These are phyloP conservation scores for Chascanopsetta lugubris DNA, from an alignment of 2,113 vertebrate genomes.

Conservation along the genomic window DNA sequence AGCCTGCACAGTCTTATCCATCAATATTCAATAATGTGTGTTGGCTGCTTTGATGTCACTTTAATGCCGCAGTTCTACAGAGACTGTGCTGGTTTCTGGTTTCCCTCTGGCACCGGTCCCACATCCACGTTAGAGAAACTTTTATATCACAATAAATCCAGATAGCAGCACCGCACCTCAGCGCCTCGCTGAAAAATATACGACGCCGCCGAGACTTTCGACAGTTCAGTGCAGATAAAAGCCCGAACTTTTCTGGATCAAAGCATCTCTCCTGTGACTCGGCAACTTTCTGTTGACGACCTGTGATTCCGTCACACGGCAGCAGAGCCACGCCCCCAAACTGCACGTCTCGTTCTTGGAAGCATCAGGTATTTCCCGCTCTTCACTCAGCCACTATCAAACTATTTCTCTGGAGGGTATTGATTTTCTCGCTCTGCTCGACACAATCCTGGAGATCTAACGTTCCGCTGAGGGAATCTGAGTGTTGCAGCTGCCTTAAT, in stretches of 20 bases:
- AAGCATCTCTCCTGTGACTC: neutral
- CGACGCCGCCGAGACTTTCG: neutral
- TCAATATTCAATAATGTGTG: too few relatives aligned
- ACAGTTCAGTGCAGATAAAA: too few relatives aligned
- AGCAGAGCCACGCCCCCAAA: neutral
- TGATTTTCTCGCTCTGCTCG: neutral
- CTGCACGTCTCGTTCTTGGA: neutral
- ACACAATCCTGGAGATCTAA: neutral
- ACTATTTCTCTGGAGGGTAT: neutral
- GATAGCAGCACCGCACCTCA: too few relatives aligned
- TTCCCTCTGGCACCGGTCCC: too few relatives aligned
- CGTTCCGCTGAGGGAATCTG: neutral
- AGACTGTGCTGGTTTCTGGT: neutral
- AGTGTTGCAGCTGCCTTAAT: neutral
- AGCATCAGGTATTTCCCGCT: neutral
- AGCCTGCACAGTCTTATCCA: too few relatives aligned
- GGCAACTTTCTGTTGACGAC: neutral
- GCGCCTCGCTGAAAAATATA: neutral
- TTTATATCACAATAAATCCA: too few relatives aligned
- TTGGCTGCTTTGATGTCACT: too few relatives aligned
- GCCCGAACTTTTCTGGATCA: neutral
- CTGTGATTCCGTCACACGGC: neutral
- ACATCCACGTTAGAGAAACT: too few relatives aligned
- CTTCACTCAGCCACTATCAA: neutral
- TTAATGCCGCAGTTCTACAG: too few relatives aligned